phyloP scores from a whole-genome alignment of 2,797 vertebrate species.

The Helarctos malayanus region DNA sequence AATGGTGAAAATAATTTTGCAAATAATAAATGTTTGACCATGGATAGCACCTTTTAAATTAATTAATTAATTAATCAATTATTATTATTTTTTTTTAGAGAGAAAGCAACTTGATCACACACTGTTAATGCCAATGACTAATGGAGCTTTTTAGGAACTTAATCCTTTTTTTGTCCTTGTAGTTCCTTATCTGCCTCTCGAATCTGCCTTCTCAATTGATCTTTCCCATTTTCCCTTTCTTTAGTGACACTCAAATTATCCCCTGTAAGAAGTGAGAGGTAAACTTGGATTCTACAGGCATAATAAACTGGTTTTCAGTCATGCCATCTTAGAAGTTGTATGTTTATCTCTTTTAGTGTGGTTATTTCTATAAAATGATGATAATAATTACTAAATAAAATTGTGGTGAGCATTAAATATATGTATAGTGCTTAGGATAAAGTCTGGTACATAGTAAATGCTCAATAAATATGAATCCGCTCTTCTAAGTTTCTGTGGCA shows the following conservation, averaged over 20 bases:
- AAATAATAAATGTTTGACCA: constrained; percentile 13
- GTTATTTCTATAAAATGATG: constrained; percentile 3
- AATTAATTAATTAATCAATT: neutral
- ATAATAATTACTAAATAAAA: constrained; percentile 20
- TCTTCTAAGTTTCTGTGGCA: neutral
- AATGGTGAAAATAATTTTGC: neutral
- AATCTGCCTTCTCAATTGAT: neutral
- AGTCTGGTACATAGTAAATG: neutral
- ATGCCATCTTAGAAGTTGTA: neutral
- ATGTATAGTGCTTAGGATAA: neutral
- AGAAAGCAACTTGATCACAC: neutral
- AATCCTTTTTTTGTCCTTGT: neutral
- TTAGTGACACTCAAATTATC: neutral
- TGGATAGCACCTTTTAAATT: neutral
- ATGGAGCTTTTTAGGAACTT: neutral
- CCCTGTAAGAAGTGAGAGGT: neutral
- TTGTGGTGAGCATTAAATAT: neutral
- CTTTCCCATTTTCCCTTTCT: neutral
- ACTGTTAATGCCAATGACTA: constrained; percentile 1
- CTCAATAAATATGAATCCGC: neutral
- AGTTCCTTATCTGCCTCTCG: neutral
- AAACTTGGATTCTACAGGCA: neutral
- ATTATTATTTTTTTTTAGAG: neutral
- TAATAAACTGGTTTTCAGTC: neutral
- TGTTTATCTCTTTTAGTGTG: neutral